These are phyloP conservation scores for Gymnarchus niloticus DNA, from an alignment of 2,113 vertebrate species.

Conservation along the genomic window DNA sequence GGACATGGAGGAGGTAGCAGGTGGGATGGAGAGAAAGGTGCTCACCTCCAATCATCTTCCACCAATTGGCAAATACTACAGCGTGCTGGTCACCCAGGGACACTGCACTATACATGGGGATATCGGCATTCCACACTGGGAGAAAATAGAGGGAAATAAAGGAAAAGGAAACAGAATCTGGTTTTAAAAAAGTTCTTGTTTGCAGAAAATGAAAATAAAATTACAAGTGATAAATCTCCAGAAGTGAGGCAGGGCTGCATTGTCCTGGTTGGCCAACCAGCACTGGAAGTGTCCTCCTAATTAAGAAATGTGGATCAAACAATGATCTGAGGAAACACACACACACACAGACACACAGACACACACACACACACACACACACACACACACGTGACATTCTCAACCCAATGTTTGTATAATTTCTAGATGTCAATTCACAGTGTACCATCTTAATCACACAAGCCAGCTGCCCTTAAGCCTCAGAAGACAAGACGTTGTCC, in stretches of 20 bases:
- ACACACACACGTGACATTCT: not conserved
- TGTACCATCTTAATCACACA: constrained; percentile 50
- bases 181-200: not conserved
- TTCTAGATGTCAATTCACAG: not conserved
- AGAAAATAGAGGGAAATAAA: not conserved
- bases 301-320: not conserved
- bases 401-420: not conserved
- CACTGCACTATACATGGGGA: no score
- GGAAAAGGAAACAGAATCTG: not conserved
- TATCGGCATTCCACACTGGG: not conserved
- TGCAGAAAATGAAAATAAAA: not conserved
- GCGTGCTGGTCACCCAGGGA: no score
- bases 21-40: not conserved
- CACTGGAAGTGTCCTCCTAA: not conserved
- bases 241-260: not conserved
- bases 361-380: not conserved
- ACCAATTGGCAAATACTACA: not conserved
- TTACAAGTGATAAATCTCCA: not conserved
- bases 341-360: not conserved
- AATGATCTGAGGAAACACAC: not conserved
- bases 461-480: constrained; percentile 51
- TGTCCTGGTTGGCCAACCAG: not conserved
- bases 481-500: constrained; percentile 54
- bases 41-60: not conserved
- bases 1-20: not conserved